phyloP scores from a whole-genome alignment of 2,888 invertebrate species.

The Pasiphila rectangulata region DNA sequence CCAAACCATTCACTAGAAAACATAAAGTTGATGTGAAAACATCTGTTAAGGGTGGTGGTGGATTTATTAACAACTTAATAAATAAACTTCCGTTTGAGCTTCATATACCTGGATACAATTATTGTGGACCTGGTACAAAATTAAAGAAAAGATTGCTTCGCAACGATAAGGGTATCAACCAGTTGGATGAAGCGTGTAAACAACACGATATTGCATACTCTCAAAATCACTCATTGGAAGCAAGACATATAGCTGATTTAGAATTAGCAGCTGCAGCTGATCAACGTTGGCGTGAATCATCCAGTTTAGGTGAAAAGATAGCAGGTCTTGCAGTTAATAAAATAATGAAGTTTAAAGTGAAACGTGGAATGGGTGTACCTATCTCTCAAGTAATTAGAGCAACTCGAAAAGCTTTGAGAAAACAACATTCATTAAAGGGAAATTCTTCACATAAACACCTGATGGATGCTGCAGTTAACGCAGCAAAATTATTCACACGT shows the following conservation, averaged over 20 bases:
- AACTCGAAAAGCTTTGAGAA: no score
- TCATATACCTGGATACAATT: constrained; percentile 39
- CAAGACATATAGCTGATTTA: constrained; percentile 5
- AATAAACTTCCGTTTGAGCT: background rate
- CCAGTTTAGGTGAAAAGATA: constrained; percentile 4
- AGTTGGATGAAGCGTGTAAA: constrained; percentile 31
- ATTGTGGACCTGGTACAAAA: constrained; percentile 37
- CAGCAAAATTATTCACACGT: no score
- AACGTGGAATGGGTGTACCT: no score
- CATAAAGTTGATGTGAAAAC: constrained; percentile 4
- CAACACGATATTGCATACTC: constrained; percentile 33
- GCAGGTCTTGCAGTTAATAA: constrained; percentile 8
- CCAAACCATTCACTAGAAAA: no score
- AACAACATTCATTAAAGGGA: no score
- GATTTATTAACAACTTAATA: background rate
- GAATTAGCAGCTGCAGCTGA: constrained; percentile 6
- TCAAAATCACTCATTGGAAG: constrained; percentile 4
- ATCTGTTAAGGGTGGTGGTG: background rate
- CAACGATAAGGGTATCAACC: constrained; percentile 42
- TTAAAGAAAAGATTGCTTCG: constrained; percentile 40
- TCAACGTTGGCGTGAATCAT: background rate
- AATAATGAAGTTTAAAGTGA: constrained; percentile 8
- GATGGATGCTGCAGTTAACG: no score
- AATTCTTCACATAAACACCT: no score
- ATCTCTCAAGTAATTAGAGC: no score